Conservation (phyloP, 2,888 invertebrate genomes). For the Pyrgus malvae region DNA sequence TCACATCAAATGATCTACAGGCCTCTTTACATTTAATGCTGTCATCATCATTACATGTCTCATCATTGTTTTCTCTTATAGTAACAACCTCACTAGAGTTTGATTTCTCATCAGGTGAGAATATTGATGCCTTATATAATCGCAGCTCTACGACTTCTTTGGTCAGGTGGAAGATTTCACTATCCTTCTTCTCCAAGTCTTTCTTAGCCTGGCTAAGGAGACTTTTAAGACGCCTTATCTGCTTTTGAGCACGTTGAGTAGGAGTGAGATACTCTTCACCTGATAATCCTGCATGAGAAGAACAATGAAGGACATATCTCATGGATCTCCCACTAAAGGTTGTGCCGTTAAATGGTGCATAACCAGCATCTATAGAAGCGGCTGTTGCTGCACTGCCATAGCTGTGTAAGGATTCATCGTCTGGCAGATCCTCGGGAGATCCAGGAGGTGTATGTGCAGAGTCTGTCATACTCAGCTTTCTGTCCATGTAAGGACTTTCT, state of each 20-base stretch:
- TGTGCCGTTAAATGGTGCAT: constrained; percentile 88
- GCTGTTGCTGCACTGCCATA: constrained; percentile 90
- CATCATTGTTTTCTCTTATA: constrained; percentile 85
- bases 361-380: constrained; percentile 91
- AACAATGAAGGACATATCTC: constrained; percentile 93
- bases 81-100: constrained; percentile 89
- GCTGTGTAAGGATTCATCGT: constrained; percentile 91
- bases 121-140: constrained; percentile 89
- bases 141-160: constrained; percentile 91
- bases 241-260: constrained; percentile 91
- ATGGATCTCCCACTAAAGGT: constrained; percentile 86
- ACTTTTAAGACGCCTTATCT: constrained; percentile 88
- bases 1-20: constrained; percentile 69
- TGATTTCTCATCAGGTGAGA: constrained; percentile 90
- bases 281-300: constrained; percentile 88
- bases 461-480: constrained; percentile 68
- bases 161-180: constrained; percentile 89
- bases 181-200: constrained; percentile 90
- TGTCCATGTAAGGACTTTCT: constrained; percentile 54
- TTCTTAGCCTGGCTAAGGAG: constrained; percentile 87
- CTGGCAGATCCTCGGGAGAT: constrained; percentile 84
- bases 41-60: constrained; percentile 55
- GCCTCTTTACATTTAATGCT: constrained; percentile 69
- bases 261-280: constrained; percentile 94
- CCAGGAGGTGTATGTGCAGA: constrained; percentile 83